Conservation (phyloP, 2,797 vertebrate species). For the Masticophis lateralis region DNA sequence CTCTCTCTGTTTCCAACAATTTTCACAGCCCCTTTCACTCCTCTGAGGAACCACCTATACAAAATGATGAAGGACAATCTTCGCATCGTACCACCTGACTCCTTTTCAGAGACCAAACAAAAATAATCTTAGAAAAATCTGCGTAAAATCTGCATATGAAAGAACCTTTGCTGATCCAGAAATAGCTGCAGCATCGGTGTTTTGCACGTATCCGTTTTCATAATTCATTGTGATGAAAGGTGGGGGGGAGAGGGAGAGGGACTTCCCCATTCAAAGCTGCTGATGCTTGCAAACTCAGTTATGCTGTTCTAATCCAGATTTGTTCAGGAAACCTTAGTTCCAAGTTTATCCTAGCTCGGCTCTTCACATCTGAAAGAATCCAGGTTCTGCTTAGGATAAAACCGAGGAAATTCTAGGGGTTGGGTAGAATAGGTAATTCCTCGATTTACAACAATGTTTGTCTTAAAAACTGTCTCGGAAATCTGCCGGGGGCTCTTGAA, state of each 20-base stretch:
- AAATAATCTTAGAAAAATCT: neutral
- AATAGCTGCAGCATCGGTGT: neutral
- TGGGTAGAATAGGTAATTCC: too few relatives aligned
- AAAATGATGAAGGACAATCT: neutral
- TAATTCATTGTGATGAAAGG: neutral
- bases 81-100: neutral
- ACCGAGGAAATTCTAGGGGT: too few relatives aligned
- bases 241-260: neutral
- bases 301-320: neutral
- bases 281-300: neutral
- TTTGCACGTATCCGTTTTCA: neutral
- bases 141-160: neutral
- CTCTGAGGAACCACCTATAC: neutral
- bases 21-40: neutral
- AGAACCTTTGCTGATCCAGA: neutral
- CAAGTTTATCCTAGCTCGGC: neutral
- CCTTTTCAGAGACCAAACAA: neutral
- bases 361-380: neutral
- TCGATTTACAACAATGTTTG: too few relatives aligned
- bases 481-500: too few relatives aligned
- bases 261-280: slow-evolving; percentile 25
- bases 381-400: neutral
- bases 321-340: neutral
- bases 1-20: neutral
- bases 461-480: too few relatives aligned